Percentiles rank a stretch among this genome's conserved stretches.
phyloP scores from a whole-genome alignment of 2,888 invertebrate species.

The Arrhopalites spinosus region DNA sequence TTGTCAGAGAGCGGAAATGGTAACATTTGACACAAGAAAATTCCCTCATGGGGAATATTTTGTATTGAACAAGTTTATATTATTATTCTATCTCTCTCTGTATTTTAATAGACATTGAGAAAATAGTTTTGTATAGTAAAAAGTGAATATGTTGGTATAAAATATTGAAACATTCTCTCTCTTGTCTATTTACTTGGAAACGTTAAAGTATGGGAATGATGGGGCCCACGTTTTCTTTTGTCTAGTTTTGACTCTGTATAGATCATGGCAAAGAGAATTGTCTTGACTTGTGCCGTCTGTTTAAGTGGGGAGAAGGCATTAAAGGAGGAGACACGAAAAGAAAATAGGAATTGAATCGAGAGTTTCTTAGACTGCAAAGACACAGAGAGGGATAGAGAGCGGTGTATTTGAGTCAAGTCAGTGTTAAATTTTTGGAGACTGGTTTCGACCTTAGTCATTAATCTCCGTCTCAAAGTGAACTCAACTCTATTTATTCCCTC shows the following conservation, averaged over 20 bases:
- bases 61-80: no score
- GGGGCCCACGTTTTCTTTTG: no score
- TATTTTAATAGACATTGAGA: no score
- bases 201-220: no score
- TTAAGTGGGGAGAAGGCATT: not conserved
- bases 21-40: not conserved
- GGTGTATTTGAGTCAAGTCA: constrained; percentile 28
- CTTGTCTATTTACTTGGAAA: no score
- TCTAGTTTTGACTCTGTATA: not conserved
- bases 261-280: not conserved
- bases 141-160: no score
- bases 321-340: not conserved
- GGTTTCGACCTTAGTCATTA: constrained; percentile 49
- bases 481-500: constrained; percentile 56
- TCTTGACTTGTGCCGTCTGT: not conserved
- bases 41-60: no score
- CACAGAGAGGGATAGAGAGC: no score
- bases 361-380: no score
- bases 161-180: no score
- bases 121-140: no score
- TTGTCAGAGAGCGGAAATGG: not conserved
- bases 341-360: constrained; percentile 18
- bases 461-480: constrained; percentile 55
- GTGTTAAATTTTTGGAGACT: constrained; percentile 39
- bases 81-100: no score